Evolutionary conservation across 1,140 invertebrate species (phyloP).

Genomic region (Cepaea nemoralis): DNA sequence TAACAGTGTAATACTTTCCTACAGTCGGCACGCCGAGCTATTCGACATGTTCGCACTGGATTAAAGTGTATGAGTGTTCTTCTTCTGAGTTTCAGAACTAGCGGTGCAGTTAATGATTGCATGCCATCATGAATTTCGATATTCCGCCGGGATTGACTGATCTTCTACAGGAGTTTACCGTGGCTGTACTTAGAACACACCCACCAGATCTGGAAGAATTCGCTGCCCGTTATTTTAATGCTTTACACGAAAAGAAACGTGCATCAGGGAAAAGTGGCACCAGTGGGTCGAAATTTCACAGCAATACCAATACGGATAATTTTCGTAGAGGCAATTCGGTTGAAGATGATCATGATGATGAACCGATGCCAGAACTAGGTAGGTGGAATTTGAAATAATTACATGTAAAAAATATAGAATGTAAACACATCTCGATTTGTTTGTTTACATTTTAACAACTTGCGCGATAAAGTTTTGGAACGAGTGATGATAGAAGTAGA

Average conservation of each 20-base stretch:
- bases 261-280: background rate
- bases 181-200: constrained; percentile 92
- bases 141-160: constrained; percentile 92
- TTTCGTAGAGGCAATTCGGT: constrained; percentile 53
- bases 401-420: too few species aligned
- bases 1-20: background rate
- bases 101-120: background rate
- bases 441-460: too few species aligned
- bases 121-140: constrained; percentile 70
- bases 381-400: too few species aligned
- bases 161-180: constrained; percentile 94
- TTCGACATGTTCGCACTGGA: background rate
- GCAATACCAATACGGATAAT: background rate
- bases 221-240: constrained; percentile 91
- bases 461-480: too few species aligned
- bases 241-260: constrained; percentile 70
- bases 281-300: constrained; percentile 29
- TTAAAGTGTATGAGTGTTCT: background rate
- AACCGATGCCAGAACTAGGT: constrained; percentile 52
- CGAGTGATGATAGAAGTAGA: too few species aligned
- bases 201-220: constrained; percentile 91
- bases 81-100: background rate
- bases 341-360: constrained; percentile 52
- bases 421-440: too few species aligned
- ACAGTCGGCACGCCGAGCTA: background rate